phyloP scores from a whole-genome alignment of 1,140 invertebrate genomes.

The Drosophila asahinai region DNA sequence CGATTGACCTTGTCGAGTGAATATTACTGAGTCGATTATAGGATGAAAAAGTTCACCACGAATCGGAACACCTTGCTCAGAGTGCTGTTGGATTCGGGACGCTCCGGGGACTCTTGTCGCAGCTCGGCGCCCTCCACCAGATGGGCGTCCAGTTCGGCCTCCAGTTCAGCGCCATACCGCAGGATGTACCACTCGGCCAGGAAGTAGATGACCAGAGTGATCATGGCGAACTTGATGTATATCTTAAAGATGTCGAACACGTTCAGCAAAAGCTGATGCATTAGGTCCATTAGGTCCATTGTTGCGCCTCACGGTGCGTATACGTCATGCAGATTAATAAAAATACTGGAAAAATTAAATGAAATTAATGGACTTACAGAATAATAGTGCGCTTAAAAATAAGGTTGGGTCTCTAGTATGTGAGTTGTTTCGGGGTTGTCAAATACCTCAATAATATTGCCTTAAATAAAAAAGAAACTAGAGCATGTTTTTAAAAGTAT shows the following conservation, averaged over 20 bases:
- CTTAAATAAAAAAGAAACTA: not conserved
- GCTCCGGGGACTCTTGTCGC: slow-evolving; percentile 37
- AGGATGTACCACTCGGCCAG: slow-evolving; percentile 78
- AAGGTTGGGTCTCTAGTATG: not conserved
- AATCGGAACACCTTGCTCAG: slow-evolving; percentile 67
- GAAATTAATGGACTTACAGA: not conserved
- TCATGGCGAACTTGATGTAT: slow-evolving; percentile 72
- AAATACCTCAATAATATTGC: not conserved
- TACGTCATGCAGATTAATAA: slow-evolving; percentile 36
- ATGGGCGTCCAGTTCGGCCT: slow-evolving; percentile 65
- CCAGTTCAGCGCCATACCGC: slow-evolving; percentile 65
- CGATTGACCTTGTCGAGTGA: slow-evolving; percentile 51
- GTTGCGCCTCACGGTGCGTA: slow-evolving; percentile 48
- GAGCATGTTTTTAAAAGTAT: not conserved
- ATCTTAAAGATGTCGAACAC: slow-evolving; percentile 74
- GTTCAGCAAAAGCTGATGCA: slow-evolving; percentile 57
- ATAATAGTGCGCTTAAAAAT: not conserved
- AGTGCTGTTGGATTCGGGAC: slow-evolving; percentile 65
- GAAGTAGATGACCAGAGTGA: slow-evolving; percentile 72
- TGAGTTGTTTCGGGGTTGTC: not conserved
- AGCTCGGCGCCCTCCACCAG: slow-evolving; percentile 25
- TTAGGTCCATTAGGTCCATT: slow-evolving; percentile 61
- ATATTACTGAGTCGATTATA: slow-evolving; percentile 25
- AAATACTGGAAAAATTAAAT: not conserved
- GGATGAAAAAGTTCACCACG: slow-evolving; percentile 75